Percentiles rank a stretch among this genome's conserved stretches.
Conservation (phyloP, 1,140 invertebrate species). For the Cyclina sinensis region DNA sequence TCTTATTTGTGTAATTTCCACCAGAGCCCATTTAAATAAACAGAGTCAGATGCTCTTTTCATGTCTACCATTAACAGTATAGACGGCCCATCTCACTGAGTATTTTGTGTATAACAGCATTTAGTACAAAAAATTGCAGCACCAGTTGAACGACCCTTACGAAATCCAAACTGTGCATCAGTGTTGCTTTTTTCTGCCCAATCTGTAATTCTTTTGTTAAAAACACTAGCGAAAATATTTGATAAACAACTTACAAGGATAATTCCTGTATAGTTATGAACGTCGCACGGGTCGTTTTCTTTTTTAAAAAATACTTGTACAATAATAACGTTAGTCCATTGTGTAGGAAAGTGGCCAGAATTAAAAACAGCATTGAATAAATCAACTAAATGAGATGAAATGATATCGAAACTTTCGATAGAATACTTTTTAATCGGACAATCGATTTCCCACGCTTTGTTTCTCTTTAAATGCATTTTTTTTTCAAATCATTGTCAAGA, state of each 20-base stretch:
- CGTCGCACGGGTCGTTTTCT: neutral
- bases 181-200: constrained; percentile 4
- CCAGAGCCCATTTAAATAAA: too few relatives aligned
- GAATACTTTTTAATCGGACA: neutral
- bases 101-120: neutral
- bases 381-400: constrained; percentile 14
- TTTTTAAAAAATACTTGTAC: neutral
- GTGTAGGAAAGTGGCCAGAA: neutral
- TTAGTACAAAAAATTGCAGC: constrained; percentile 3
- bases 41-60: too few relatives aligned
- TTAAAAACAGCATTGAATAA: constrained; percentile 5
- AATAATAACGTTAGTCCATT: neutral
- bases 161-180: constrained; percentile 49
- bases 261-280: neutral
- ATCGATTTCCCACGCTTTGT: constrained; percentile 5
- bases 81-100: neutral
- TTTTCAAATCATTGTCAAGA: neutral
- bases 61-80: too few relatives aligned
- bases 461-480: neutral
- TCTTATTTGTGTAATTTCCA: too few relatives aligned
- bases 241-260: constrained; percentile 16
- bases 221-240: neutral
- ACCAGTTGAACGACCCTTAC: constrained; percentile 2
- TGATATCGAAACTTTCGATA: constrained; percentile 10
- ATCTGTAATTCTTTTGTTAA: neutral